Percentiles rank a stretch among this genome's conserved stretches.
Conservation (phyloP, 2,888 invertebrate genomes). For the Ashinkailepas kermadecensis region DNA sequence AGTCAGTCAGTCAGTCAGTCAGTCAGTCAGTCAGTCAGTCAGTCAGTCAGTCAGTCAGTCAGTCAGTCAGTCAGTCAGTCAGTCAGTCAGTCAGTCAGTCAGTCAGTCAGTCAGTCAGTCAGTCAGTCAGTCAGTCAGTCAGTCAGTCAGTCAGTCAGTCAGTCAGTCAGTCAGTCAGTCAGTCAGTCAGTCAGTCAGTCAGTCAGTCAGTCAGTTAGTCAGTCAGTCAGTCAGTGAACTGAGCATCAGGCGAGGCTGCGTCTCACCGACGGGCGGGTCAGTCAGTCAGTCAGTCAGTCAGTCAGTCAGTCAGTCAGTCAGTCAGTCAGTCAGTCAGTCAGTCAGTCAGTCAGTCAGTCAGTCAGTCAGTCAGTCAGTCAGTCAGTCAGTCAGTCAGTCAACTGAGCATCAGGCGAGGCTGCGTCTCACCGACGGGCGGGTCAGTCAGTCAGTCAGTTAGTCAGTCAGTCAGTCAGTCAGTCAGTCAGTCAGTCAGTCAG, state of each 20-base stretch:
- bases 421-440: no score
- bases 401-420: no score
- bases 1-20: conserved; percentile 1
- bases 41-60: conserved; percentile 1
- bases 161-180: conserved; percentile 1
- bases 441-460: neutral
- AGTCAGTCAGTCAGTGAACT: neutral
- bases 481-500: conserved; percentile 1
- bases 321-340: conserved; percentile 1
- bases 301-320: conserved; percentile 1
- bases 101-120: conserved; percentile 1
- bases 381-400: conserved; percentile 1
- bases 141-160: conserved; percentile 1
- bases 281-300: neutral
- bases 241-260: no score
- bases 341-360: conserved; percentile 1
- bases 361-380: no score
- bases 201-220: neutral
- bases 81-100: conserved; percentile 1
- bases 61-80: conserved; percentile 1
- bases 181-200: conserved; percentile 1
- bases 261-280: no score
- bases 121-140: conserved; percentile 1
- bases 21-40: conserved; percentile 1
- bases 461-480: no score